Evolutionary conservation across 2,888 invertebrate genomes (phyloP), one percentile per base, ranked within the genome.

Genomic region (Stenurella melanura): DNA sequence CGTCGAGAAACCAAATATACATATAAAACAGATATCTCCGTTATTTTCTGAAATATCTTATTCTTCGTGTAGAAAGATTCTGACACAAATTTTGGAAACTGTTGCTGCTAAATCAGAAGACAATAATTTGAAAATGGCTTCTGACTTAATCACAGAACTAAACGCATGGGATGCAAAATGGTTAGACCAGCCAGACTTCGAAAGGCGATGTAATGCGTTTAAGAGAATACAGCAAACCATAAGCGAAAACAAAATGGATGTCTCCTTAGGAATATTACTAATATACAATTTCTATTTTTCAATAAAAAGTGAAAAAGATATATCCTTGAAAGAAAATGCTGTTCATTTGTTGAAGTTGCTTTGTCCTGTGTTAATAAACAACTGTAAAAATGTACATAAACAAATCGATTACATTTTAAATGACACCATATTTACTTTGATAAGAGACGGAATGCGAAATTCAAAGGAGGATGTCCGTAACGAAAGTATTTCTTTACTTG

Each of bases 161-260:
- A 98, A 98, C 89, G 94, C 98, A 0, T 97, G 94, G 92, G 96
- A 98, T 89, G 92, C 92, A 61, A 93, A 94, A 80, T 96, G 96
- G 93, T 92, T 98, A n/a, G 98, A 98, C 84, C 98, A 98, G 87
- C 97, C 98, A 0, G 97, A 98, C 90, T 97, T 96, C 85, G 94
- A 95, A 78, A 92, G 92, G 83, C 92, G 98, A 83, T 91, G 98
- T 21, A 93, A 94, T 72, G 95, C 95, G 0, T 96, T 96, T 83
- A 93, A 93, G 83, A 90, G 91, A 83, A 93, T 97, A 57, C 93
- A 93, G 77, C 81, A 90, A n/a, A 89, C 92, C 15, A 90, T 91
- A 1, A 87, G 87, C 0, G 87, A 91, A 73, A 88, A 90, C 66
- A 87, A 89, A 21, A 89, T 95, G 5, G 92, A 93, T 68, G 88